Conservation (phyloP, 2,888 invertebrate genomes). For the Muschampia plurimacula region DNA sequence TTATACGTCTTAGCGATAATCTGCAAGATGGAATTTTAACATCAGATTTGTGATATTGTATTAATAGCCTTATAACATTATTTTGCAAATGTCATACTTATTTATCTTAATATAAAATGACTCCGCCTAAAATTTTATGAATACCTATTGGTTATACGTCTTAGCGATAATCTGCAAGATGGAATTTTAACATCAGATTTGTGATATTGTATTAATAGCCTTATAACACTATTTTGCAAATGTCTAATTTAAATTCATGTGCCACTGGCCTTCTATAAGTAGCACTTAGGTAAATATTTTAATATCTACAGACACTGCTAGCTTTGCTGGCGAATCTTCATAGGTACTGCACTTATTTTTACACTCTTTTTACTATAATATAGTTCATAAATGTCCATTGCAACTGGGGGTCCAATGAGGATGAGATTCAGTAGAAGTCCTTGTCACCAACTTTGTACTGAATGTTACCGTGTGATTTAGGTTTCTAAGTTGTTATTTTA, state of each 20-base stretch:
- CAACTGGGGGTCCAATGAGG: slow-evolving; percentile 20
- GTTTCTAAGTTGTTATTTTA: not conserved
- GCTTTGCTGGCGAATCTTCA: slow-evolving; percentile 22
- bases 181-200: no score
- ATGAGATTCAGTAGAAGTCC: slow-evolving; percentile 23
- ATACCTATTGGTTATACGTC: no score
- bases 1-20: no score
- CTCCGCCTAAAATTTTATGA: no score
- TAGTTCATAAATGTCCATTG: not conserved
- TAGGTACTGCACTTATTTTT: not conserved
- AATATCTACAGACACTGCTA: slow-evolving; percentile 10
- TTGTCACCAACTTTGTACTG: slow-evolving; percentile 1
- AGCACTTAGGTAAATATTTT: slow-evolving; percentile 12
- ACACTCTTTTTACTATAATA: not conserved
- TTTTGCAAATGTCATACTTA: no score
- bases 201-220: no score
- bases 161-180: no score
- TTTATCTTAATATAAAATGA: no score
- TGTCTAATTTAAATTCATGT: not conserved
- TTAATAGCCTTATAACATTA: no score
- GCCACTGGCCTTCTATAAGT: not conserved
- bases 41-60: no score
- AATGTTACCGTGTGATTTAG: slow-evolving; percentile 18
- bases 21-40: no score
- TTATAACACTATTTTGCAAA: no score